Evolutionary conservation across 2,888 invertebrate genomes (phyloP), one percentile per base, ranked within the genome.

Genomic region (Tenthredo livida): DNA sequence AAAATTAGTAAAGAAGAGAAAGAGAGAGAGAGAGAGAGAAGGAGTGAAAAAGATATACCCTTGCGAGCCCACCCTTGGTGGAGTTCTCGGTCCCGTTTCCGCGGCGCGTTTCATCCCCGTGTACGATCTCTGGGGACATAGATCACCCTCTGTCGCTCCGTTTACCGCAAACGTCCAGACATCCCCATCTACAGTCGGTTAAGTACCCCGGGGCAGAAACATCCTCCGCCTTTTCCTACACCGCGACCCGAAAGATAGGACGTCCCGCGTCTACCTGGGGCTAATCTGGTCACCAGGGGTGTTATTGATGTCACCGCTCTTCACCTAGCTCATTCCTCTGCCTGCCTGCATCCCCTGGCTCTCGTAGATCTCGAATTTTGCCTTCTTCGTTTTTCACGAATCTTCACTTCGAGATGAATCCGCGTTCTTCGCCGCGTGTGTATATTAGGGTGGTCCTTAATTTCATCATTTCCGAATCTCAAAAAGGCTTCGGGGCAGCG

Each of bases 121-220:
- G 50, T 40, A 58, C 37, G 82, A 82, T 83, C 61, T 75, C 84
- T 29, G 84, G 77, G 86, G 85, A 88, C 91, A 91, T 93, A 92
- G 90, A 93, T 93, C 93, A 93, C 91, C 89, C 90, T 91, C 91
- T 93, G 93, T 93, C 92, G 91, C 90, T 91, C 89, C 93, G 93
- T 93, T 93, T 93, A 93, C 93, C 93, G 87, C 93, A 93, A 93
- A 93, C 92, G 92, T 92, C 92, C 91, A 93, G 93, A 93, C 92
- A 93, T 90, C 90, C 90, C 89, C 88, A 88, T 90, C 90, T 89
- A 87, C 86, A 80, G 89, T 93, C 92, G 92, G 92, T 93, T 93
- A 93, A 91, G 91, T 90, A 89, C 88, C 87, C 88, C 86, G 87
- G 86, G 88, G 85, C 87, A 88, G 87, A 87, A 88, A 29, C 54